phyloP scores from a whole-genome alignment of 1,140 invertebrate genomes.

The Schlechtendalia chinensis region DNA sequence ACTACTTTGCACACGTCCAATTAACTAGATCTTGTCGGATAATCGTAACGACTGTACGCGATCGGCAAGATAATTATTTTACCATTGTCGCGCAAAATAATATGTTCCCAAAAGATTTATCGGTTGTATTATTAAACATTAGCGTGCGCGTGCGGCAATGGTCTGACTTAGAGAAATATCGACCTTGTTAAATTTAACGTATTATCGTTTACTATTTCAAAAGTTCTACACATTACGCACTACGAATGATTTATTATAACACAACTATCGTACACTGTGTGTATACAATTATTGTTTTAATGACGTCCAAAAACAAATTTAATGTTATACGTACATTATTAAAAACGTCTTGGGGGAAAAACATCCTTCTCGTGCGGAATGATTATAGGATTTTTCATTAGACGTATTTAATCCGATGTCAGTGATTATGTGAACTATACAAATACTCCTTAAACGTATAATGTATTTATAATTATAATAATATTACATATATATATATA shows the following conservation, averaged over 20 bases:
- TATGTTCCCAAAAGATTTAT: background rate
- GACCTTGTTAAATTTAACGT: background rate
- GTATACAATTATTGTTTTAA: too few species aligned
- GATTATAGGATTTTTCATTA: too few species aligned
- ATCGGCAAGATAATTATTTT: background rate
- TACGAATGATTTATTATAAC: background rate
- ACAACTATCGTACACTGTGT: too few species aligned
- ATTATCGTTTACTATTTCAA: background rate
- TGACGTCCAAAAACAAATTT: too few species aligned
- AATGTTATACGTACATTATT: too few species aligned
- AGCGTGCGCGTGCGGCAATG: background rate
- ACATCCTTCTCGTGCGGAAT: too few species aligned
- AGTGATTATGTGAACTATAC: too few species aligned
- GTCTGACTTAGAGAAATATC: background rate
- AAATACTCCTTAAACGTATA: too few species aligned
- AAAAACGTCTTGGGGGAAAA: too few species aligned
- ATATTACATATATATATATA: too few species aligned
- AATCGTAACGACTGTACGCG: background rate
- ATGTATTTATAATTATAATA: too few species aligned
- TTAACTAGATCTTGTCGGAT: background rate
- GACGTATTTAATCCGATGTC: too few species aligned
- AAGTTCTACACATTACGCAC: background rate
- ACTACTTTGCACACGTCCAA: background rate
- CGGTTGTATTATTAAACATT: background rate
- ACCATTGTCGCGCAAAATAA: background rate